Base-by-base conservation (phyloP, 2,888 invertebrate species). In the Drosophila demipolita region DNA sequence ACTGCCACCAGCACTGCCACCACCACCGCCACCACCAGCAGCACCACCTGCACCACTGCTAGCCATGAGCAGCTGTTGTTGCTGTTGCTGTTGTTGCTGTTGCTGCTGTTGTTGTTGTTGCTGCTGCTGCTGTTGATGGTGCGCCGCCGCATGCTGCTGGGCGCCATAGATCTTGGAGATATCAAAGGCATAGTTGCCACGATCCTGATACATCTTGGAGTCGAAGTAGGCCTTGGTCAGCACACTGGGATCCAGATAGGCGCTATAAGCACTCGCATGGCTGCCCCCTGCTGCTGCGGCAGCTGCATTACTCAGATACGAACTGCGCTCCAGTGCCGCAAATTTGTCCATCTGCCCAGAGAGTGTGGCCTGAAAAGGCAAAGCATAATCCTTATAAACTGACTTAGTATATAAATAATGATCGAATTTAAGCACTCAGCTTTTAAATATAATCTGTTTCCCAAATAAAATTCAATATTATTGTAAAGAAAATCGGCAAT, bases 121-220 rank as follows among this genome's bases (percentile, higher is more conserved):
- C 17, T 91, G 91, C 36, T 91, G 91, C 63, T 91, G 91, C 61
- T 93, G 92, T 67, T 92, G 93, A 38, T 92, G 93, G 42, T 92
- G 93, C 38, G 90, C 92, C 11, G 91, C 93, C 23, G 91, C 89
- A 57, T 92, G 91, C 70, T 93, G 93, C 77, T 92, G 92, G 42
- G 93, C 92, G 62, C 93, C 93, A 66, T 93, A 93, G 73, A 93
- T 93, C 87, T 93, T 93, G 38, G 93, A 92, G 66, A 93, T 93
- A 70, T 93, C 93, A 61, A 93, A 93, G 81, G 93, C 93, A 89
- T 93, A 93, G 74, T 93, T 93, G 75, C 93, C 93, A 58, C 93
- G 91, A 86, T 93, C 93, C 80, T 93, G 93, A 76, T 93, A 93
- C 92, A 93, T 93, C 86, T 93, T 93, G 67, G 93, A 93, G 75